Evolutionary conservation across 1,140 invertebrate genomes (phyloP), one percentile per base, ranked within the genome.

Genomic region (Lepidurus apus): DNA sequence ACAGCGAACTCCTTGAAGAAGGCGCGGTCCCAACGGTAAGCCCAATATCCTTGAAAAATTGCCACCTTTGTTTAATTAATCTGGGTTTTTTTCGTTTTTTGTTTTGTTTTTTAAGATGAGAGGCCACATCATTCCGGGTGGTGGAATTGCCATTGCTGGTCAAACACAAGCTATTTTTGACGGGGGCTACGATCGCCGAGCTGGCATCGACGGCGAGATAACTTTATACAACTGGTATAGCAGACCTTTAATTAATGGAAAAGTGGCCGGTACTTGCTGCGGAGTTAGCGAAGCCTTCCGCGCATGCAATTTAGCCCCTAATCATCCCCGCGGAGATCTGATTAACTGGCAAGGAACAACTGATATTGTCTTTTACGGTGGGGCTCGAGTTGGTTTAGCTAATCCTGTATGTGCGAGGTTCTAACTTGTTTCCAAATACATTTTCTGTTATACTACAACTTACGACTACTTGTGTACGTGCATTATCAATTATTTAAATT

Each of bases 151-250:
- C 65, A 74, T 74, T 79, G 74, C 47, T 13, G 43, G 21, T 10
- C 74, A 24, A 10, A 42, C 42, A 53, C 77, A n/a, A 21, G 17
- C 42, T 17, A 74, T 75, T 9, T 44, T 53, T 6, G 44, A 26
- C 10, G 53, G 53, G 17, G 77, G 53, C 43, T 78, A 65, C 26
- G 44, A 78, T 11, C 65, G 65, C 6, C 34, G 42, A 7, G n/a
- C 73, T 21, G 78, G 74, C n/a, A 43, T 79, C 21, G 65, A 79
- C 13, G 78, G 78, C 21, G 78, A 79, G 73, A 79, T 79, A 74
- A 79, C 78, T 10, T 45, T 79, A 11, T 43, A 75, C 26, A 75
- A 75, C 8, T 74, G 74, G 13, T 74, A 79, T 34, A 79, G 78
- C 21, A 43, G 73, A 17, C 78, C 78, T 34, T 74, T 79, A 42